Evolutionary conservation across 2,888 invertebrate species (phyloP).

Genomic region (Anthophora plumipes): DNA sequence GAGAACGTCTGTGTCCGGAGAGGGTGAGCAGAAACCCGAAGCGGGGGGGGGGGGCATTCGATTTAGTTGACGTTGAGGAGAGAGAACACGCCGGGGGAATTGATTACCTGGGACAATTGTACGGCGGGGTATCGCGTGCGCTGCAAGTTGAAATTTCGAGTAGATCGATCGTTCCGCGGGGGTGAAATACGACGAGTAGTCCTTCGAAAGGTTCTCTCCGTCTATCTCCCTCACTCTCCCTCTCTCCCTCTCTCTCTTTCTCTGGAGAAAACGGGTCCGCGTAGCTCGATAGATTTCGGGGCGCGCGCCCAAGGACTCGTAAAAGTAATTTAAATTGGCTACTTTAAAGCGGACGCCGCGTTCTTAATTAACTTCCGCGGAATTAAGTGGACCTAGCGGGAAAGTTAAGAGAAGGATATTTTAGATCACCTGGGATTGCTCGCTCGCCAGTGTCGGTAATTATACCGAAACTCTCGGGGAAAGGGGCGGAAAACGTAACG

Average conservation of each 20-base stretch:
- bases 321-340: constrained; percentile 66
- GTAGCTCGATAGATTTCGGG: constrained; percentile 51
- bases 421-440: constrained; percentile 58
- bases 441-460: constrained; percentile 52
- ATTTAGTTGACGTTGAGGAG: constrained; percentile 46
- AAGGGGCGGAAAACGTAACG: constrained; percentile 18
- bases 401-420: constrained; percentile 62
- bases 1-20: neutral
- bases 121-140: constrained; percentile 53
- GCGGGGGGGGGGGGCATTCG: constrained; percentile 49
- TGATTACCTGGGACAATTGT: constrained; percentile 57
- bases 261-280: neutral
- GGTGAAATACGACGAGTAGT: neutral
- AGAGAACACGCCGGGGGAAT: constrained; percentile 32
- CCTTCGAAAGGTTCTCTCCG: constrained; percentile 18
- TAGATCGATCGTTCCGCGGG: constrained; percentile 40
- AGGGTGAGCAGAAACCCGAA: constrained; percentile 23
- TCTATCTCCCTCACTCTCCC: neutral
- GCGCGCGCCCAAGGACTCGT: constrained; percentile 58
- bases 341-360: constrained; percentile 56
- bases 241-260: neutral
- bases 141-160: constrained; percentile 49
- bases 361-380: constrained; percentile 63
- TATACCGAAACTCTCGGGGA: constrained; percentile 52
- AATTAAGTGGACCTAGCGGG: constrained; percentile 63